Evolutionary conservation across 2,797 vertebrate species (phyloP), one percentile per base, ranked within the genome.

Genomic region (Odontamblyopus rebecca): DNA sequence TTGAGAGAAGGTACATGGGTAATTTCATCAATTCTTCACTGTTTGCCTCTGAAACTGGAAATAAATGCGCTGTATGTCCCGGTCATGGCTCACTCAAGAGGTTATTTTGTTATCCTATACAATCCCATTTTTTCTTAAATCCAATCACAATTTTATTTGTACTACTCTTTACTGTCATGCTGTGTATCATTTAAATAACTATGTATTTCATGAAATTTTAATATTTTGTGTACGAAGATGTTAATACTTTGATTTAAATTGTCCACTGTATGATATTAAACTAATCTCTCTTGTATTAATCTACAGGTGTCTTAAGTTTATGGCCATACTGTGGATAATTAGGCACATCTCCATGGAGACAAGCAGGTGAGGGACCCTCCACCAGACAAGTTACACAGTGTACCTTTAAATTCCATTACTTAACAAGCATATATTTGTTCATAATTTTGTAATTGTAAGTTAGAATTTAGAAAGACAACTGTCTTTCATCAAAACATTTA

Each of bases 21-120:
- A 89, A 89, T 91, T 88, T 86, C 82, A 67, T 84, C 87, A 80
- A 74, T 85, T 75, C 82, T 85, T 88, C 85, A 87, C 75, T 61
- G 82, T 83, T 69, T 63, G 69, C 72, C 50, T 61, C 72, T 62
- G 23, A 78, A 85, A 78, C 61, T 74, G 26, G 70, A 82, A 82
- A 81, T 66, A 81, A 83, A 81, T 72, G 80, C 19, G 68, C 70
- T 65, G 71, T 82, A 69, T 68, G 26, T 69, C 29, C 50, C 27
- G 59, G 72, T 73, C 59, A 51, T 70, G 78, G 77, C 54, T 82
- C 73, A 64, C 12, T 54, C 67, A 57, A 48, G 61, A 29, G 19
- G 64, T 30, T 69, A 68, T 67, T 57, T 64, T 68, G 69, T 59
- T 57, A 13, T 64, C 61, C 26, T n/a, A 30, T 68, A 19, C 23